Base-by-base conservation (phyloP, 2,113 vertebrate genomes). In the Brevimyrus niger region DNA sequence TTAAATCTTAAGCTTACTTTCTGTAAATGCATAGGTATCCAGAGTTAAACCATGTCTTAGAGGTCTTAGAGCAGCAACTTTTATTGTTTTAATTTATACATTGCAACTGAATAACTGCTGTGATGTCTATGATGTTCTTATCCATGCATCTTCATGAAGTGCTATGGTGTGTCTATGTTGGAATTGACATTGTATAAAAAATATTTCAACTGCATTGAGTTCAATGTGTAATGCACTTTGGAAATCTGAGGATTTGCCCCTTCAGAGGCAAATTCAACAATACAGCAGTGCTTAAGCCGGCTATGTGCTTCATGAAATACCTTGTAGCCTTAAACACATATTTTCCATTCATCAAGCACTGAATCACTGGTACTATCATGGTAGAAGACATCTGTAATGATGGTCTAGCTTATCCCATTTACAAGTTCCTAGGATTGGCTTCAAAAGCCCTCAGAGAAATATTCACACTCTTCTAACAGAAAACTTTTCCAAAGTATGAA, bases 1-100 rank as follows among this genome's bases (percentile, higher is more conserved):
- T 92, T 89, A 92, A 88, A 90, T 23, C 42, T 88, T n/a, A 73
- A 88, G 73, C 80, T 91, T 91, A 91, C 51, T 82, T 55, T 23
- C 27, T 85, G 61, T 87, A 90, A 91, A 91, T n/a, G 50, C 23
- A 38, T 86, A 89, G 88, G 88, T 88, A 61, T 93, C 80, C 89
- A 89, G 91, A 90, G n/a, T n/a, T n/a, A n/a, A n/a, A n/a, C n/a
- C n/a, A n/a, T n/a, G n/a, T n/a, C n/a, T n/a, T n/a, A n/a, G n/a
- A n/a, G n/a, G n/a, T n/a, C n/a, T n/a, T n/a, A 46, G 42, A 47
- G 38, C 38, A 83, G 80, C 19, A n/a, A 11, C 21, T 83, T 11
- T 1, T 44, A 47, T 42, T 83, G 19, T 83, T 83, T 83, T 47
- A 83, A 23, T 21, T 21, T 46, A 46, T 83, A 1, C 7, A 19